Percentiles rank a stretch among this genome's conserved stretches.
These are phyloP conservation scores for Panurus biarmicus DNA, from an alignment of 2,113 vertebrate genomes.

Conservation along the genomic window DNA sequence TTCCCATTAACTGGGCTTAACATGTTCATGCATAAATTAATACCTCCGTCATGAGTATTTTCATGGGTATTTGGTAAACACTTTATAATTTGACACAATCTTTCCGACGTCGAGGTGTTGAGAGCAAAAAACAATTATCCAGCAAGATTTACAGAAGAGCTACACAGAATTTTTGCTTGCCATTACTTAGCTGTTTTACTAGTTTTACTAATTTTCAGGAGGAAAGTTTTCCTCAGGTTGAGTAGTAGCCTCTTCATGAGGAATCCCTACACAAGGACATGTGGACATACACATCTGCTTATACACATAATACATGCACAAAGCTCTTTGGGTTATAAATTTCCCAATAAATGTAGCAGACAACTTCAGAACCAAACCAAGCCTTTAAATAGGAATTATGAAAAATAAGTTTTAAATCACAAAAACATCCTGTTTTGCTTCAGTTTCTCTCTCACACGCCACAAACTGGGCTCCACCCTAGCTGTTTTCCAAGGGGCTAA, in stretches of 20 bases:
- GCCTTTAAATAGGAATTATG: not conserved
- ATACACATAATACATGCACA: not conserved
- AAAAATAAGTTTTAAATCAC: conserved; percentile 17
- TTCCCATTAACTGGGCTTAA: not conserved
- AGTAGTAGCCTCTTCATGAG: not conserved
- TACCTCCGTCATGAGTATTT: not conserved
- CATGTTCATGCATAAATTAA: not conserved
- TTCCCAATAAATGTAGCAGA: not conserved
- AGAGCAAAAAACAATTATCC: not conserved
- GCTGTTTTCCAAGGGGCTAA: conserved; percentile 18
- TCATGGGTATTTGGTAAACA: not conserved
- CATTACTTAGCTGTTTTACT: not conserved
- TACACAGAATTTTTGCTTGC: not conserved
- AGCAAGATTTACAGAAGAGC: not conserved
- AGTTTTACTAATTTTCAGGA: not conserved
- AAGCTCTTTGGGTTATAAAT: not conserved
- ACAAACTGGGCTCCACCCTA: not conserved
- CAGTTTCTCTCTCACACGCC: not conserved
- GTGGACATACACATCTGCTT: not conserved
- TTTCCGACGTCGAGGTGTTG: not conserved
- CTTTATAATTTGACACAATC: not conserved
- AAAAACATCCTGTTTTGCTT: conserved; percentile 57
- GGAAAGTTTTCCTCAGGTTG: not conserved
- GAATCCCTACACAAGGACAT: not conserved
- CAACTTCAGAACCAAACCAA: not conserved